Conservation (phyloP, 2,113 vertebrate genomes). For the Galeopterus variegatus region DNA sequence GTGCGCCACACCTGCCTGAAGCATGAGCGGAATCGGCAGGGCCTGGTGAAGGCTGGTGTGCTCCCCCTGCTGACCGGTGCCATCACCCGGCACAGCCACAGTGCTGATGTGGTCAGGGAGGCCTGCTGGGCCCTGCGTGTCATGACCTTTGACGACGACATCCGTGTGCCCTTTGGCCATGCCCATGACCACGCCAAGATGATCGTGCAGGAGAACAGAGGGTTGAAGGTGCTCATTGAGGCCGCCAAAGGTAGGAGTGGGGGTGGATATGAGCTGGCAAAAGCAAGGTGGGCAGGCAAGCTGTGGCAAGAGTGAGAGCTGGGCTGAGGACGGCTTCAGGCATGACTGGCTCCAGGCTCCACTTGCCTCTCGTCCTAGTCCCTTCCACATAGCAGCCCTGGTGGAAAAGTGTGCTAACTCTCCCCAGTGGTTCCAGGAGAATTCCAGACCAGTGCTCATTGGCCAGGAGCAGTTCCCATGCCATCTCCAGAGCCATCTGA, state of each 20-base stretch:
- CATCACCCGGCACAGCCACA: conserved; percentile 84
- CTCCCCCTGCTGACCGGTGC: conserved; percentile 90
- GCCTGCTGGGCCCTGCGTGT: conserved; percentile 91
- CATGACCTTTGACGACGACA: conserved; percentile 97
- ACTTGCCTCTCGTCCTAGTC: rapidly evolving
- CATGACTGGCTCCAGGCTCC: not conserved
- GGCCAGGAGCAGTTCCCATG: not conserved
- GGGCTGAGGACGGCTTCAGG: not conserved
- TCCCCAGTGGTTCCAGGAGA: not conserved
- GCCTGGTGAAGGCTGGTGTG: conserved; percentile 91
- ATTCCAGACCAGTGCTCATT: not conserved
- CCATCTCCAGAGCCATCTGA: not conserved
- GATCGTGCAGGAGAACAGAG: conserved; percentile 94
- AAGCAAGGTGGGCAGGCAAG: not conserved
- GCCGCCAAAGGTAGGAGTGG: conserved; percentile 93
- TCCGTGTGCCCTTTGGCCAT: conserved; percentile 94
- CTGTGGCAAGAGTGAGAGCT: not conserved
- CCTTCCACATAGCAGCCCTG: not conserved
- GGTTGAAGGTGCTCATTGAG: conserved; percentile 94
- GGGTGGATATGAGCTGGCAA: not conserved
- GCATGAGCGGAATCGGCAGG: conserved; percentile 96
- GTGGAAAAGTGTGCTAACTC: not conserved
- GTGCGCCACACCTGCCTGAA: conserved; percentile 93
- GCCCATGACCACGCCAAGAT: conserved; percentile 96
- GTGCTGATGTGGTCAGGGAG: conserved; percentile 89